Evolutionary conservation across 2,113 vertebrate genomes (phyloP), one percentile per base, ranked within the genome.

Genomic region (Rhynchopsitta pachyrhyncha): DNA sequence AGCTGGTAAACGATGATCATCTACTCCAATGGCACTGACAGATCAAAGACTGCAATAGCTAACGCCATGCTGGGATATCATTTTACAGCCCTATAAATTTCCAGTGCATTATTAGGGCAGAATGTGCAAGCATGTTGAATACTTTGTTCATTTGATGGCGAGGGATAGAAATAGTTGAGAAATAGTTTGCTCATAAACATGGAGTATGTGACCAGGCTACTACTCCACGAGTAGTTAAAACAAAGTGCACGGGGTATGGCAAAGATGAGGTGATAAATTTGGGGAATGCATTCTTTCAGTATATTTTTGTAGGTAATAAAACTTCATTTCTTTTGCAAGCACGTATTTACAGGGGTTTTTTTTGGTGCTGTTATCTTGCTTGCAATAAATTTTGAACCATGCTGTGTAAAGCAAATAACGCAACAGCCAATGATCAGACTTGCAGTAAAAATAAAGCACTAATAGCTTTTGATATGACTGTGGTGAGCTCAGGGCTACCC

Each of bases 1-100:
- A 96, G 66, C 81, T 86, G 46, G 84, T 93, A 92, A 97, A 76
- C 1, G 3, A 95, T 97, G 89, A 95, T 95, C 62, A 89, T 94
- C 83, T 94, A 68, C 87, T 95, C 66, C 97, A 97, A 94, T 92
- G 91, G 46, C 39, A 95, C 68, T 3, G 2, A 84, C 76, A 96
- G 80, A 96, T 93, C 78, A 82, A 95, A 96, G 95, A 82, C 49
- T 17, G 62, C 59, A 91, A 91, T 80, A 92, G 76, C 71, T 97
- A 76, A 92, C 60, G 42, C 63, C 85, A 87, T 52, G 67, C 66
- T 95, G 86, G 88, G 52, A 52, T 97, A 73, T 66, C 11, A 66
- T 84, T 93, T 96, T 87, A 76, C 62, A 92, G 25, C 52, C 31
- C 68, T 88, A 52, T 87, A 52, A 52, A 79, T 96, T 94, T 82